Evolutionary conservation across 2,113 vertebrate genomes (phyloP).

Genomic region (Ginglymostoma cirratum): DNA sequence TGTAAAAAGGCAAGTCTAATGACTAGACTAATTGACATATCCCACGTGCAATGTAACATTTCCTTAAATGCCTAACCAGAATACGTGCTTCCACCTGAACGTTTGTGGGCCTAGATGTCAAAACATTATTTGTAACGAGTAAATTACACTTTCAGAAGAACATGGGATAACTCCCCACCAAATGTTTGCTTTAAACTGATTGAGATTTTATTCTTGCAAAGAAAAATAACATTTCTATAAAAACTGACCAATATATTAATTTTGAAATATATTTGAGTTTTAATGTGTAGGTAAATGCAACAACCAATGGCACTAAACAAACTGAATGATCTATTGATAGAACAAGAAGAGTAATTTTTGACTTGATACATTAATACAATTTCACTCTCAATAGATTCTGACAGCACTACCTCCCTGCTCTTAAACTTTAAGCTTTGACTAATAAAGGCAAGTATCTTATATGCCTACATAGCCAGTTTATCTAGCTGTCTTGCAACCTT

Average conservation of each 20-base stretch:
- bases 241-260: neutral
- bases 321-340: neutral
- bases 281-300: neutral
- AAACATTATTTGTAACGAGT: neutral
- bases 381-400: neutral
- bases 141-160: neutral
- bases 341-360: neutral
- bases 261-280: neutral
- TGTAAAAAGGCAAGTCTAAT: constrained; percentile 16
- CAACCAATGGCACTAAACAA: neutral
- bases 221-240: neutral
- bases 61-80: neutral
- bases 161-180: neutral
- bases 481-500: too few species aligned
- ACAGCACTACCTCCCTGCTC: too few species aligned
- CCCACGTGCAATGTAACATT: constrained; percentile 8
- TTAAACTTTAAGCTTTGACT: too few species aligned
- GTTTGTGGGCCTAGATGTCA: neutral
- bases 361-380: neutral
- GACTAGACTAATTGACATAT: neutral
- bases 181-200: neutral
- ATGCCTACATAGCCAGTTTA: too few species aligned
- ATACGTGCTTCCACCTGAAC: neutral
- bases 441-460: too few species aligned
- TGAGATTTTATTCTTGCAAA: neutral